Conservation (phyloP, 2,888 invertebrate species). For the Sarcophaga rosellei region DNA sequence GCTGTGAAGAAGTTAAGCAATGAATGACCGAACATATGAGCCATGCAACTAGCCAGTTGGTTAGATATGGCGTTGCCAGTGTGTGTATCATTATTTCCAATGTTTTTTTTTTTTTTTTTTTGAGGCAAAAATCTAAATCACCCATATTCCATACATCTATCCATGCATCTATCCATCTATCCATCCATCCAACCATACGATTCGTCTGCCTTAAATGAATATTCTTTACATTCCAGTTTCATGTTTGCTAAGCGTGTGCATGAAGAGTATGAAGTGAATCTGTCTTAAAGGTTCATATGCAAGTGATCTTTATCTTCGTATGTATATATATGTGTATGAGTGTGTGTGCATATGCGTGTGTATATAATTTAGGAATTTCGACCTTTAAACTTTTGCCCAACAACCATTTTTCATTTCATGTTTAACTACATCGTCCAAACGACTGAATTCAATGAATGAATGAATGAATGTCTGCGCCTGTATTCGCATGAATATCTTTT, state of each 20-base stretch:
- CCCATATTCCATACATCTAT: constrained; percentile 51
- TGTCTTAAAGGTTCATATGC: constrained; percentile 43
- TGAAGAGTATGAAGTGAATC: constrained; percentile 44
- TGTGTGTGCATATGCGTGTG: constrained; percentile 20
- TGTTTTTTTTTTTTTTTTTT: constrained; percentile 51
- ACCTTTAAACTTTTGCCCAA: constrained; percentile 69
- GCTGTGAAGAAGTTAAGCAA: not conserved
- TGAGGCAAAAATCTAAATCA: constrained; percentile 65
- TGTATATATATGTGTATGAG: constrained; percentile 9
- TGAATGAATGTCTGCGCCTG: not conserved
- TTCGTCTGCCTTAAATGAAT: constrained; percentile 62
- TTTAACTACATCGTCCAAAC: not conserved
- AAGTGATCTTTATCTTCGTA: too few relatives aligned
- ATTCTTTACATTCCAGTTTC: constrained; percentile 63
- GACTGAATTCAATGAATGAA: not conserved
- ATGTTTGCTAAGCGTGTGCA: constrained; percentile 20
- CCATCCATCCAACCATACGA: not conserved
- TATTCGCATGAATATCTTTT: not conserved
- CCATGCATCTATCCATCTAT: too few relatives aligned
- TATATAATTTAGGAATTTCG: constrained; percentile 64
- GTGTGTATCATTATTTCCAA: constrained; percentile 61
- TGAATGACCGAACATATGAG: not conserved
- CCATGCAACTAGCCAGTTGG: constrained; percentile 25
- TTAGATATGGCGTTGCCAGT: constrained; percentile 2
- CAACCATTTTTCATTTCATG: constrained; percentile 67